A percentile compares a stretch with the other conserved stretches of the same genome.
These are phyloP conservation scores for Unio delphinus DNA, from an alignment of 2,888 invertebrate genomes.

Conservation along the genomic window DNA sequence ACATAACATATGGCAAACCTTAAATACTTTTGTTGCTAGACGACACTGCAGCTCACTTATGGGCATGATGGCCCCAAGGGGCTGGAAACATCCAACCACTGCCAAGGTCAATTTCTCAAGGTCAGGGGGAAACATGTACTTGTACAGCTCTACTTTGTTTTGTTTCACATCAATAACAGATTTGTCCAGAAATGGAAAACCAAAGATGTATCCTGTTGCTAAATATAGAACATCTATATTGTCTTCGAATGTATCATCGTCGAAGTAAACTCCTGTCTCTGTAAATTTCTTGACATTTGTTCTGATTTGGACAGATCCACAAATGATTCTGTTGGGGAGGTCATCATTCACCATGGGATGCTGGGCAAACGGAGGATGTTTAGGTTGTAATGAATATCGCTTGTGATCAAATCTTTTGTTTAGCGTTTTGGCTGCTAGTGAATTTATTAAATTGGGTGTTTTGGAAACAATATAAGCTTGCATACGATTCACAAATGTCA, in stretches of 20 bases:
- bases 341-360: constrained; percentile 71
- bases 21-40: constrained; percentile 69
- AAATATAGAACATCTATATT: constrained; percentile 67
- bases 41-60: constrained; percentile 73
- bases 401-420: constrained; percentile 69
- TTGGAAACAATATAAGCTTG: constrained; percentile 5
- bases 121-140: constrained; percentile 71
- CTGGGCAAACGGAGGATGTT: constrained; percentile 49
- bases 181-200: constrained; percentile 71
- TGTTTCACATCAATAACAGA: constrained; percentile 57
- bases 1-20: constrained; percentile 36
- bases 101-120: constrained; percentile 67
- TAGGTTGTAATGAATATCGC: constrained; percentile 69
- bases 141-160: constrained; percentile 69
- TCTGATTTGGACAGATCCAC: constrained; percentile 68
- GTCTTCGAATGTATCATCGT: constrained; percentile 58
- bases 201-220: constrained; percentile 71
- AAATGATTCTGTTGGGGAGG: constrained; percentile 68
- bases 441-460: constrained; percentile 19
- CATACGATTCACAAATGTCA: constrained; percentile 35
- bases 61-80: constrained; percentile 73
- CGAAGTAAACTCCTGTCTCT: constrained; percentile 59
- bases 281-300: constrained; percentile 58
- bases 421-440: constrained; percentile 21
- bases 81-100: constrained; percentile 72